These are phyloP conservation scores for Plecturocebus donacophilus DNA, from an alignment of 2,113 vertebrate genomes.

Conservation along the genomic window DNA sequence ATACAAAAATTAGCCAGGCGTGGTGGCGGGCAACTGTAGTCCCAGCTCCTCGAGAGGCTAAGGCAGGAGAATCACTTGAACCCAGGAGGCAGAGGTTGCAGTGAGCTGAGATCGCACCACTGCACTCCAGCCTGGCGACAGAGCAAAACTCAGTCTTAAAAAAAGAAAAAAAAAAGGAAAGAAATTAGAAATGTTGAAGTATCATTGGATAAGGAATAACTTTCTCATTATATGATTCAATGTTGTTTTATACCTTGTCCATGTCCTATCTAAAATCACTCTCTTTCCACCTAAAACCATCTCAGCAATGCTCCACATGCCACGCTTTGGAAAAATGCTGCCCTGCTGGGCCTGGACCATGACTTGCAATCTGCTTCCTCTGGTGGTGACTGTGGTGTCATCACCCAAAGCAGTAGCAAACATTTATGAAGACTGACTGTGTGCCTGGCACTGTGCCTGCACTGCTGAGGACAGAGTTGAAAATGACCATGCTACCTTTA, in stretches of 20 bases:
- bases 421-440: neutral
- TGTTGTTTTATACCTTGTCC: neutral
- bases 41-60: too few relatives aligned
- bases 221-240: neutral
- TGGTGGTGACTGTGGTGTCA: too few relatives aligned
- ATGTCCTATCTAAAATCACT: neutral
- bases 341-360: fast-evolving
- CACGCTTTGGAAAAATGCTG: neutral
- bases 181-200: neutral
- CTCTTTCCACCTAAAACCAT: neutral
- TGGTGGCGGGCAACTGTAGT: too few relatives aligned
- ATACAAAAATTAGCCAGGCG: too few relatives aligned
- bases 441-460: neutral
- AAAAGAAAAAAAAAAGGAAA: too few relatives aligned
- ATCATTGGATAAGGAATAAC: neutral
- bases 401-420: neutral
- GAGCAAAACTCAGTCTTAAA: too few relatives aligned
- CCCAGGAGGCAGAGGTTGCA: too few relatives aligned
- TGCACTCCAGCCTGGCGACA: too few relatives aligned
- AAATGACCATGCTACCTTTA: too few relatives aligned
- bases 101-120: too few relatives aligned
- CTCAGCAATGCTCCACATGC: neutral
- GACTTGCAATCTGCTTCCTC: too few relatives aligned
- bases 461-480: neutral
- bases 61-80: too few relatives aligned